Percentiles rank a stretch among this genome's conserved stretches.
Evolutionary conservation across 2,888 invertebrate genomes (phyloP).

Genomic region (Abrostola tripartita): DNA sequence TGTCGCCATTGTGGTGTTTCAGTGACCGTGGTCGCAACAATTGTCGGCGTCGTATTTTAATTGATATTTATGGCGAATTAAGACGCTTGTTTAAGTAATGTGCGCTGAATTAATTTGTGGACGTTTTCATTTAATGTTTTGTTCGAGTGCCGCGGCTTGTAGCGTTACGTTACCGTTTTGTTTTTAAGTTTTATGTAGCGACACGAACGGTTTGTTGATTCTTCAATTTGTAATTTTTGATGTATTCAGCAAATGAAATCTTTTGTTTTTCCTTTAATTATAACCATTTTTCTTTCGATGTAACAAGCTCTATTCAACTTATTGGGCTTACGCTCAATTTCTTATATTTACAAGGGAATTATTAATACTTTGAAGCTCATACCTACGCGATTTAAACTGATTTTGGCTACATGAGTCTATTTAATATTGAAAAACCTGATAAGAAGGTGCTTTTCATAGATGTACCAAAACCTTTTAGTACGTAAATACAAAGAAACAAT

Average conservation of each 20-base stretch:
- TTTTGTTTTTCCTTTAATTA: too few species aligned
- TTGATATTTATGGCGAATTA: constrained; percentile 52
- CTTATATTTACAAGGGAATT: too few species aligned
- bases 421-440: too few species aligned
- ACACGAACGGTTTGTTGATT: neutral
- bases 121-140: constrained; percentile 41
- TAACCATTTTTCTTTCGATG: too few species aligned
- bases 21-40: constrained; percentile 41
- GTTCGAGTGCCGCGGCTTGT: constrained; percentile 24
- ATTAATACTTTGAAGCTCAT: too few species aligned
- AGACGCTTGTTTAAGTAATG: constrained; percentile 52
- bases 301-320: too few species aligned
- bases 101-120: constrained; percentile 53
- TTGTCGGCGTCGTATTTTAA: constrained; percentile 45
- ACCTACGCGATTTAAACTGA: too few species aligned
- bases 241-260: neutral
- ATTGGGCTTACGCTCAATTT: too few species aligned
- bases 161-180: constrained; percentile 30
- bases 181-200: neutral
- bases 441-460: too few species aligned
- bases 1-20: constrained; percentile 29
- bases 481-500: too few species aligned
- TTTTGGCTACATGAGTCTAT: too few species aligned
- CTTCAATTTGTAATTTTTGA: neutral
- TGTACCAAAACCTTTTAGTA: too few species aligned